These are phyloP conservation scores for Cerceris ruficornis DNA, from an alignment of 2,888 invertebrate genomes.

Conservation along the genomic window DNA sequence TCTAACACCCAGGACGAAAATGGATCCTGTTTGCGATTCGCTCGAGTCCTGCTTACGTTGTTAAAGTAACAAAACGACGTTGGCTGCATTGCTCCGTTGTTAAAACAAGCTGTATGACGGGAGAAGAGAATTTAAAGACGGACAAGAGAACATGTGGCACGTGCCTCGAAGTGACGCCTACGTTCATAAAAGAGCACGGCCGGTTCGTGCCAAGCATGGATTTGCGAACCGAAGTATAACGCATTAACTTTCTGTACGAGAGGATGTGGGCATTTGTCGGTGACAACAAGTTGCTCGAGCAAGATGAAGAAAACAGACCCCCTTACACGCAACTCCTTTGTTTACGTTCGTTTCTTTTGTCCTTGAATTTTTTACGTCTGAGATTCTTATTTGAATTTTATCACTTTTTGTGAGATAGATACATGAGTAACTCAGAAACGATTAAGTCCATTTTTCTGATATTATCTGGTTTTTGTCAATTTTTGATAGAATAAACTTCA, in stretches of 20 bases:
- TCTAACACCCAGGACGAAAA: too few relatives aligned
- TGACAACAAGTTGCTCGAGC: slow-evolving; percentile 57
- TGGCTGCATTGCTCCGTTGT: slow-evolving; percentile 42
- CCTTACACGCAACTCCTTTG: not conserved
- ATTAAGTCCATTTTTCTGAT: too few relatives aligned
- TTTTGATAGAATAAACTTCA: too few relatives aligned
- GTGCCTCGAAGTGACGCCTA: slow-evolving; percentile 75
- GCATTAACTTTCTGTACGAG: slow-evolving; percentile 72
- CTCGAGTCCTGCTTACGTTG: too few relatives aligned
- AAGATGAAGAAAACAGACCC: slow-evolving; percentile 24
- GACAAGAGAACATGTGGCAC: slow-evolving; percentile 62
- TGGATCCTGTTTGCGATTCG: too few relatives aligned
- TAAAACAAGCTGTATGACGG: slow-evolving; percentile 40
- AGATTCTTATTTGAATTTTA: too few relatives aligned
- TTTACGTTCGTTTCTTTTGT: slow-evolving; percentile 5
- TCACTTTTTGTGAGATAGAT: too few relatives aligned
- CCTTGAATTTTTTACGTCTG: not conserved
- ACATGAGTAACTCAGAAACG: too few relatives aligned
- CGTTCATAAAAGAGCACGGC: slow-evolving; percentile 68
- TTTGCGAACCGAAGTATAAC: slow-evolving; percentile 77
- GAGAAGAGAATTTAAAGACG: slow-evolving; percentile 47
- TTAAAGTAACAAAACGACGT: not conserved
- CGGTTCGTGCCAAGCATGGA: slow-evolving; percentile 72
- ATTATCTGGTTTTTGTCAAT: too few relatives aligned
- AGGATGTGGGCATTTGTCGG: slow-evolving; percentile 71